A percentile compares a stretch with the other conserved stretches of the same genome.
Evolutionary conservation across 2,797 vertebrate genomes (phyloP).

Genomic region (Acestrorhynchus altus): DNA sequence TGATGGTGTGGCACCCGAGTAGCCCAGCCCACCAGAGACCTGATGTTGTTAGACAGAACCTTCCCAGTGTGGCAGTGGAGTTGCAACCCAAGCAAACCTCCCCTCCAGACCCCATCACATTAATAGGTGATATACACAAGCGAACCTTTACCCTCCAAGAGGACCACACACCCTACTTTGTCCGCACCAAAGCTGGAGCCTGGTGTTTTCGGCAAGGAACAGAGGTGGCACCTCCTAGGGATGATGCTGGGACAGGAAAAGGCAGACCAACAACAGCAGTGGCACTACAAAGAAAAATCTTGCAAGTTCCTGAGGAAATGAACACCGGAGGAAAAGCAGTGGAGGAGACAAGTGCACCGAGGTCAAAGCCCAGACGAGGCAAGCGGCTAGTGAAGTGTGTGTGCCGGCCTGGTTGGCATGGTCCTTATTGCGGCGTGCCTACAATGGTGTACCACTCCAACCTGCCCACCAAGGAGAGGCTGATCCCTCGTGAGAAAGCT

Average conservation of each 20-base stretch:
- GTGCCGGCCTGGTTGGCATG: slow-evolving; percentile 95
- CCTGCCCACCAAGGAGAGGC: slow-evolving; percentile 94
- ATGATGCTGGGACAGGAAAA: slow-evolving; percentile 66
- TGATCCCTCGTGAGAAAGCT: slow-evolving; percentile 85
- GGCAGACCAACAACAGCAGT: slow-evolving; percentile 46
- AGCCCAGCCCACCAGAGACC: slow-evolving; percentile 46
- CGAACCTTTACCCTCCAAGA: slow-evolving; percentile 81
- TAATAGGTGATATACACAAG: slow-evolving; percentile 80
- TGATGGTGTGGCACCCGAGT: slow-evolving; percentile 52
- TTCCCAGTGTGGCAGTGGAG: slow-evolving; percentile 8
- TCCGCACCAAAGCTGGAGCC: slow-evolving; percentile 91
- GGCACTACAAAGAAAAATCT: slow-evolving; percentile 66
- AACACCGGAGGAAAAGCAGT: background rate
- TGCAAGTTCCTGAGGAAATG: slow-evolving; percentile 68
- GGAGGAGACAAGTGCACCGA: slow-evolving; percentile 64
- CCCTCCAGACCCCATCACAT: slow-evolving; percentile 50
- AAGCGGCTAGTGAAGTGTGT: slow-evolving; percentile 88
- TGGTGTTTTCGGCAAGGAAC: slow-evolving; percentile 93
- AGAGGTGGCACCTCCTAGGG: slow-evolving; percentile 76
- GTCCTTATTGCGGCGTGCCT: slow-evolving; percentile 95
- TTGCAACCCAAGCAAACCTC: slow-evolving; percentile 14
- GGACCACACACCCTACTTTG: slow-evolving; percentile 87
- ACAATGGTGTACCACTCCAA: slow-evolving; percentile 98
- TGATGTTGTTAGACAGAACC: slow-evolving; percentile 33
- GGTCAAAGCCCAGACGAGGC: slow-evolving; percentile 69